Base-by-base conservation (phyloP, 2,113 vertebrate genomes). In the Microtus montanus region DNA sequence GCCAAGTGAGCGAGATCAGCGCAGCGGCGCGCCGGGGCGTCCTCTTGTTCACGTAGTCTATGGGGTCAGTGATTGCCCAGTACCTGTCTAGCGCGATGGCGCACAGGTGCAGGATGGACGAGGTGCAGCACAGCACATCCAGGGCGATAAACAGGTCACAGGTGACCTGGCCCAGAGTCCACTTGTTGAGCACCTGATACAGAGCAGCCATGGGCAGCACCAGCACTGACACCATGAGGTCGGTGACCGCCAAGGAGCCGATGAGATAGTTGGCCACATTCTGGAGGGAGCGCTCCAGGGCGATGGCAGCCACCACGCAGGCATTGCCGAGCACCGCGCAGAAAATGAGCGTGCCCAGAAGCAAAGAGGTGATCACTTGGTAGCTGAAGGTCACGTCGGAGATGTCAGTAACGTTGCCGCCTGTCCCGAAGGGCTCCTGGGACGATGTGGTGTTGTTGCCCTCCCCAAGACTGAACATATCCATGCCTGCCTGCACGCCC, bases 251-350 rank as follows among this genome's bases (percentile, higher is more conserved):
- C 98, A 99, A 98, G 0, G 99, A 99, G 73, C 99, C 99, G 97
- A 99, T 99, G 87, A 99, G 98, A 97, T 99, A 99, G 98, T 99
- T 99, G 90, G 99, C 99, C 96, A 99, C 99, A 77, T 99, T 99
- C 98, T 99, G 99, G 97, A 99, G 99, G 96, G 99, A 99, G 96
- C 99, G 99, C 98, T 99, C 99, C 98, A 99, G 96, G 89, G 99
- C 99, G 96, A 99, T 99, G 92, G 99, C 99, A 1, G 99, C 99
- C 95, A 99, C 99, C 96, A 99, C 99, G 97, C 99, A 99, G 33
- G 99, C 99, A 97, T 99, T 99, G 93, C 99, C 99, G 94, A 99
- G 98, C 94, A 99, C 99, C 22, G 99, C 99, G 96, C 99, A 99
- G 89, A 99, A 98, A 93, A 99, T 99, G 73, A 99, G 99, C 1